These are phyloP conservation scores for Benitochromis conjunctus DNA, from an alignment of 2,113 vertebrate genomes.

Conservation along the genomic window DNA sequence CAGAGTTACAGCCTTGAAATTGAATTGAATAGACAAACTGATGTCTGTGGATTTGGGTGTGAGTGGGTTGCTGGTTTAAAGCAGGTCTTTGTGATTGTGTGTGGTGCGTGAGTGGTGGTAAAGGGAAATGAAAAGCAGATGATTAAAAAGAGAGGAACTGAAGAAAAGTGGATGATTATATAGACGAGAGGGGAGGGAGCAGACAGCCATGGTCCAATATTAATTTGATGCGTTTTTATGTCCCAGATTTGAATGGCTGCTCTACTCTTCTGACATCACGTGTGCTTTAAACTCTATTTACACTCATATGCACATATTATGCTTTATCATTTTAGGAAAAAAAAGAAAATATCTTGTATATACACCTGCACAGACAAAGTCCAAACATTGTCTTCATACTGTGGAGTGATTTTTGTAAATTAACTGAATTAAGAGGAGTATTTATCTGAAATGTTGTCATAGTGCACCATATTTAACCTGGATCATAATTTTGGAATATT, in stretches of 20 bases:
- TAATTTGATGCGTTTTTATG: constrained; percentile 50
- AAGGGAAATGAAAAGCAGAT: constrained; percentile 10
- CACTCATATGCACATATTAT: neutral
- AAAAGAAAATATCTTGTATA: too few relatives aligned
- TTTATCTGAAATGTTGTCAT: neutral
- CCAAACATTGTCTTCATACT: neutral
- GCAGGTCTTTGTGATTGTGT: neutral
- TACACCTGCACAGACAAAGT: neutral
- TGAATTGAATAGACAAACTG: neutral
- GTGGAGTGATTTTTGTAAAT: neutral
- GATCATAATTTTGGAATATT: neutral
- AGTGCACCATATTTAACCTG: neutral
- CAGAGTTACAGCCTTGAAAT: neutral
- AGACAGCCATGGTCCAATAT: constrained; percentile 29
- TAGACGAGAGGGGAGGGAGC: constrained; percentile 1
- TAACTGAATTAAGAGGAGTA: neutral
- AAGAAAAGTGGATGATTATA: constrained; percentile 44
- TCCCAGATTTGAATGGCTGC: constrained; percentile 48
- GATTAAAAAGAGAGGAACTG: constrained; percentile 48
- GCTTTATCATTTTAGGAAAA: neutral
- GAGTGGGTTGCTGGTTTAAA: neutral
- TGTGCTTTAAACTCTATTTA: neutral
- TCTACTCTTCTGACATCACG: neutral
- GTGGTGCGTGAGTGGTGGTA: neutral
- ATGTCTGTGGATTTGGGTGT: constrained; percentile 7